Evolutionary conservation across 2,113 vertebrate genomes (phyloP), one percentile per base, ranked within the genome.

Genomic region (Gambusia holbrooki): DNA sequence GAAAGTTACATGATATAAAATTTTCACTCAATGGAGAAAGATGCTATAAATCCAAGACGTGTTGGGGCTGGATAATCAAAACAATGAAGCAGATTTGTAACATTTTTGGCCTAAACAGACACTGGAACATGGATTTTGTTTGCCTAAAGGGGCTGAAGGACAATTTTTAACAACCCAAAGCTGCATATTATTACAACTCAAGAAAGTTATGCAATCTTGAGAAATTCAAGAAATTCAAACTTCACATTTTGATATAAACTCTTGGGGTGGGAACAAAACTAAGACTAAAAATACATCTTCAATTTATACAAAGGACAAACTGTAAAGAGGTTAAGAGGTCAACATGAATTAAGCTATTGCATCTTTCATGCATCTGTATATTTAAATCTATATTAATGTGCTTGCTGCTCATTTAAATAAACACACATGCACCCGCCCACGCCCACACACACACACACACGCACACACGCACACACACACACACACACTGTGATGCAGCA

Each of bases 1-100:
- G 0, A 0, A 37, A 33, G 37, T 69, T 67, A 48, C 1, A 3
- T 69, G 74, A 73, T 76, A 78, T 58, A 78, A 67, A 35, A n/a
- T 73, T 79, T 71, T 28, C 1, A 66, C 27, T n/a, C 37, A 15
- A 58, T 42, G 40, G 40, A 14, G 11, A 3, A 14, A 42, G 13
- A 12, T 42, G 13, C 2, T 42, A 15, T 13, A 42, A 42, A 42
- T 42, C 11, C 40, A 40, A 40, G 37, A 40, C 37, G 10, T 40
- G 37, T 1, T 13, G 37, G 37, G 1, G 4, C 2, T 3, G 5
- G 4, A 40, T 40, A 40, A 11, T 10, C n/a, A 11, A 40, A 40
- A 40, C 37, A 40, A 40, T 1, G 37, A 9, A 37, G 37, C 37
- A 37, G 37, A 10, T 37, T 37, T 12, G 10, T 2, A 37, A 37